Conservation (phyloP, 2,797 vertebrate genomes). For the Halcyon badia region DNA sequence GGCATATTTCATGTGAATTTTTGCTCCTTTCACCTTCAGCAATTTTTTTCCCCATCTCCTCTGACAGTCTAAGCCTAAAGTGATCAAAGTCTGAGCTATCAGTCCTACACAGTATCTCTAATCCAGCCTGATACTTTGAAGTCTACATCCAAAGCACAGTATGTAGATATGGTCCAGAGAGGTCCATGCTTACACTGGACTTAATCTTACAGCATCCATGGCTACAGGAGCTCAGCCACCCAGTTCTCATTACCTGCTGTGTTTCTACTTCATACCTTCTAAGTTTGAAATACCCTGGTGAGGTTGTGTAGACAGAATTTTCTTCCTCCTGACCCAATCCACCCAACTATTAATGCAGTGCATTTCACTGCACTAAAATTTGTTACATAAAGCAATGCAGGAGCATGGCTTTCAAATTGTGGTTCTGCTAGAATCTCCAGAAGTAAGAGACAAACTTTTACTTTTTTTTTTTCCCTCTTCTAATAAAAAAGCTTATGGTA, state of each 20-base stretch:
- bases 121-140: neutral
- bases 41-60: neutral
- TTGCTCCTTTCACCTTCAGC: neutral
- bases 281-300: neutral
- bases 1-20: neutral
- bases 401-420: neutral
- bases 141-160: neutral
- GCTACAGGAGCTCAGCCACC: neutral
- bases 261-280: neutral
- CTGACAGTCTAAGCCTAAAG: neutral
- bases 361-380: neutral
- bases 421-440: neutral
- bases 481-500: neutral
- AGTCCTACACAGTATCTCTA: neutral
- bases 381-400: neutral
- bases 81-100: neutral
- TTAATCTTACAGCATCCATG: neutral
- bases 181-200: neutral
- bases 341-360: neutral
- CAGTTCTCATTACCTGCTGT: neutral
- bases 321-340: neutral
- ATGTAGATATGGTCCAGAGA: neutral
- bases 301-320: neutral
- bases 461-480: neutral
- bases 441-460: neutral